Base-by-base conservation (phyloP, 1,140 invertebrate genomes). In the Brachionus rubens region DNA sequence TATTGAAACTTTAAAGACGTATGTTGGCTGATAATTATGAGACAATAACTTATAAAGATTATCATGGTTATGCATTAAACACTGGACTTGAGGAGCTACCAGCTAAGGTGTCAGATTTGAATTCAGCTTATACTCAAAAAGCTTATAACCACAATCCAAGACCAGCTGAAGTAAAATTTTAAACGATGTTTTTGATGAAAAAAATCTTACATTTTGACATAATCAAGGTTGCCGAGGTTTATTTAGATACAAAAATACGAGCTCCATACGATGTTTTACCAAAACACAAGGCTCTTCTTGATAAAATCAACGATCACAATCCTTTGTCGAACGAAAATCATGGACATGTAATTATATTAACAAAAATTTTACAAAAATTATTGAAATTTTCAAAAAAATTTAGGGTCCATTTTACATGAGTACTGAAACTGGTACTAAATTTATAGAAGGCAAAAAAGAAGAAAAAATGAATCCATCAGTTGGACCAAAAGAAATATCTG, bases 221-320 rank as follows among this genome's bases (percentile, higher is more conserved):
- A n/a, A n/a, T 52, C n/a, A 28, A 59, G 54, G 54, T 59, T 16
- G 54, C 28, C 5, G 36, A 59, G 19, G 28, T 36, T 36, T 65
- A 24, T 65, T 43, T 65, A n/a, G 59, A 65, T 43, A 65, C 59
- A 26, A 65, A 24, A 21, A 65, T 65, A 14, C 16, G 59, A 43
- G 36, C 59, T 12, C 59, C 59, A n/a, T 65, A 46, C 43, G 59
- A 65, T 43, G 59, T 65, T 65, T 43, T 65, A 41, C 59, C 59
- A 41, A 65, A 65, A 26, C 59, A 65, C 24, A 65, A 43, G 43
- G 59, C 59, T 16, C 21, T 14, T 24, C 41, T 65, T 9, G 24
- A 65, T 21, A 21, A 65, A 28, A 43, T 65, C 12, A 65, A 65
- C 26, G 59, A 65, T 43, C 36, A 65, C n/a, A 65, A 65, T 41